phyloP scores from a whole-genome alignment of 2,113 vertebrate genomes.

The Siphamia tubifer region DNA sequence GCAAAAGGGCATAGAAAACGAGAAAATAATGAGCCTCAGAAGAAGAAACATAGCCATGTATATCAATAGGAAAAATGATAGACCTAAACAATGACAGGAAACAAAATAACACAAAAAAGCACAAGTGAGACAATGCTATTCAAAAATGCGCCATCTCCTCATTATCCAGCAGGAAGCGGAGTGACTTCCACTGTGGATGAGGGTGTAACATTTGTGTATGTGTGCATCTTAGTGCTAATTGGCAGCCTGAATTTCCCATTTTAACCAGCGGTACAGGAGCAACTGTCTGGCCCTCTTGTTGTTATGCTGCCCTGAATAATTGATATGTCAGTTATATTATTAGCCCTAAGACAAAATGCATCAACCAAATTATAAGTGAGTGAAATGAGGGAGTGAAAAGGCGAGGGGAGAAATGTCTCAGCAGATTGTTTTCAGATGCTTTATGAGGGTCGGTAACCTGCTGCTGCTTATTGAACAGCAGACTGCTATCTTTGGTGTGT shows the following conservation, averaged over 20 bases:
- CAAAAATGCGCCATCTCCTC: slow-evolving; percentile 49
- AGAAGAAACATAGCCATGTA: neutral
- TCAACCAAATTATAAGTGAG: slow-evolving; percentile 45
- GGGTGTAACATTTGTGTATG: neutral
- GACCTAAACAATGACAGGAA: slow-evolving; percentile 20
- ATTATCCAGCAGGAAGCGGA: slow-evolving; percentile 45
- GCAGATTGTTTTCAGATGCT: slow-evolving; percentile 1
- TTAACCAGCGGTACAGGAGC: slow-evolving; percentile 51
- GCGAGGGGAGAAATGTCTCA: neutral
- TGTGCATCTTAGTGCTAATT: slow-evolving; percentile 62
- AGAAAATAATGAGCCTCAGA: slow-evolving; percentile 3
- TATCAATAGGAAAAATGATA: slow-evolving; percentile 1
- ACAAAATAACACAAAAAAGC: neutral
- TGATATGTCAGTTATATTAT: slow-evolving; percentile 75
- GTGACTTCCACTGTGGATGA: neutral
- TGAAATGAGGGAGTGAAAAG: slow-evolving; percentile 14
- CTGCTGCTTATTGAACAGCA: neutral
- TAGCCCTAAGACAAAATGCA: slow-evolving; percentile 64
- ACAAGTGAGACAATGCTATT: slow-evolving; percentile 21
- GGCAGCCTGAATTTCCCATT: slow-evolving; percentile 59
- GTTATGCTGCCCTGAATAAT: slow-evolving; percentile 75
- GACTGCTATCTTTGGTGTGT: neutral
- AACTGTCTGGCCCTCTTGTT: slow-evolving; percentile 59
- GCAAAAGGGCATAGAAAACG: neutral
- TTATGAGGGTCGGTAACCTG: neutral